Conservation (phyloP, 2,113 vertebrate species). For the Turdus rufiventris region DNA sequence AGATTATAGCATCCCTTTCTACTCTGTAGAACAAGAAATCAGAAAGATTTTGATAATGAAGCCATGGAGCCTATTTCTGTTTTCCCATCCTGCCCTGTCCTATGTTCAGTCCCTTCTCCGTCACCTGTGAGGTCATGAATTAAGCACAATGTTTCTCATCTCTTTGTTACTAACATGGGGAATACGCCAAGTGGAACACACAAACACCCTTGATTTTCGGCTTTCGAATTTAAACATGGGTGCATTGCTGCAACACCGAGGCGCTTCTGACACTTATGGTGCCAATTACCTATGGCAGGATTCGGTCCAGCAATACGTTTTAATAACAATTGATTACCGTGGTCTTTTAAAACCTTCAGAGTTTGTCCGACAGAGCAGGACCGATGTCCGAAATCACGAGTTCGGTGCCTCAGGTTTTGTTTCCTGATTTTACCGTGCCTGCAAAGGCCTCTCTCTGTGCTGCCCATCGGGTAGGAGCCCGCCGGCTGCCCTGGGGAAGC, state of each 20-base stretch:
- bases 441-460: accelerated
- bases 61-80: not conserved
- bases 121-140: not conserved
- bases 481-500: accelerated
- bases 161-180: not conserved
- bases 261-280: not conserved
- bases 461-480: not conserved
- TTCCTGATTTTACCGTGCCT: not conserved
- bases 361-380: not conserved
- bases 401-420: not conserved
- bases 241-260: not conserved
- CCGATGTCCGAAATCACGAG: not conserved
- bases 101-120: not conserved
- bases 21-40: not conserved
- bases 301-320: not conserved
- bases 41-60: not conserved
- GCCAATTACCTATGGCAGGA: not conserved
- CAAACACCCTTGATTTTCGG: not conserved
- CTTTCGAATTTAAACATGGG: not conserved
- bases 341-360: not conserved
- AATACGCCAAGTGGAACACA: not conserved
- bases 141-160: not conserved
- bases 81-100: not conserved
- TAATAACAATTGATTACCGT: not conserved
- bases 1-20: not conserved